A percentile compares a stretch with the other conserved stretches of the same genome.
phyloP scores from a whole-genome alignment of 2,113 vertebrate genomes.

The Chlamydotis undulata region DNA sequence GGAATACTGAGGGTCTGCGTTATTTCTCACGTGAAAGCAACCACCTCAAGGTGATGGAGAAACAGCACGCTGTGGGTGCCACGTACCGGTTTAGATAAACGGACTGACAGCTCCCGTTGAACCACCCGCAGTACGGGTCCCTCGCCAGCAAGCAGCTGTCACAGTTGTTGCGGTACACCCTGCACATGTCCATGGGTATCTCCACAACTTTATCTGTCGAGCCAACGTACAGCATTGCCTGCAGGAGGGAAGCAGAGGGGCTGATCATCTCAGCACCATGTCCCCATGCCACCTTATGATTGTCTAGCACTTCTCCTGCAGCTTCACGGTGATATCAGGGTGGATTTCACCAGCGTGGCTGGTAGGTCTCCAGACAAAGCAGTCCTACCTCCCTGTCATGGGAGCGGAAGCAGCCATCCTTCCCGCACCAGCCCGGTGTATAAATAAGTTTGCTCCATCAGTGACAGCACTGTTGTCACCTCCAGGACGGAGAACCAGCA shows the following conservation, averaged over 20 bases:
- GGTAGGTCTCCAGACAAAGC: not conserved
- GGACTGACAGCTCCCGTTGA: constrained; percentile 36
- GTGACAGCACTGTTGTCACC: not conserved
- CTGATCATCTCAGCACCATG: accelerated
- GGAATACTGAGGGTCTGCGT: not conserved
- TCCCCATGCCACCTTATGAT: accelerated
- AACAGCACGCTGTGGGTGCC: accelerated
- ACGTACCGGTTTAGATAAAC: constrained; percentile 48
- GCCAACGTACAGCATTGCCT: constrained; percentile 73
- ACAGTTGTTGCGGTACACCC: constrained; percentile 65
- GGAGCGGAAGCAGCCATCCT: not conserved
- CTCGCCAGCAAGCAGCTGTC: constrained; percentile 76
- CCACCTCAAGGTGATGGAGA: not conserved
- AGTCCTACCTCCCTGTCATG: not conserved
- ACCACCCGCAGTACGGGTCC: constrained; percentile 79
- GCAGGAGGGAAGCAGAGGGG: not conserved
- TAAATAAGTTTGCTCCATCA: not conserved
- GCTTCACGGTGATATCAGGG: too few relatives aligned
- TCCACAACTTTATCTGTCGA: constrained; percentile 64
- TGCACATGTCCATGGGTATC: constrained; percentile 75
- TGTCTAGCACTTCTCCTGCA: not conserved
- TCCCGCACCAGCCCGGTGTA: not conserved
- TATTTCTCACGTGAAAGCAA: accelerated
- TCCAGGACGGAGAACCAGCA: not conserved
- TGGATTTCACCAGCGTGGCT: not conserved